phyloP scores from a whole-genome alignment of 1,140 invertebrate species.

The Ceratosolen fusciceps region DNA sequence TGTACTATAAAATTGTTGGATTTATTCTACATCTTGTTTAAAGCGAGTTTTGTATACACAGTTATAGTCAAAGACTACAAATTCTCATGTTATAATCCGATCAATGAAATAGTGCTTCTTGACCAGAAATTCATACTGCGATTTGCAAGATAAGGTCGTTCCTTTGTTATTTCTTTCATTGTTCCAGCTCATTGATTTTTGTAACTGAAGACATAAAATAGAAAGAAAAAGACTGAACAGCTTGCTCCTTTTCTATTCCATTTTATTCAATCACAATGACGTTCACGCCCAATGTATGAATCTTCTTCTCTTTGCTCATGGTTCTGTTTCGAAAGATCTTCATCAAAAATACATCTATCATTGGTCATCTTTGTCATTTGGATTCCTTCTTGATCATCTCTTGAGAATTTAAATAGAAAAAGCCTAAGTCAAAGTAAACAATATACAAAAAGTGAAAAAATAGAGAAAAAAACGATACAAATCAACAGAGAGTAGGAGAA shows the following conservation, averaged over 20 bases:
- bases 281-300: not conserved
- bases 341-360: conserved; percentile 28
- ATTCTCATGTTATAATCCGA: not conserved
- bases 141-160: conserved; percentile 3
- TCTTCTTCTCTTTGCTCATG: not conserved
- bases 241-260: not conserved
- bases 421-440: not conserved
- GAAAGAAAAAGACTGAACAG: not conserved
- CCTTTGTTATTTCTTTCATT: not conserved
- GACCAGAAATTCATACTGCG: not conserved
- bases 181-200: not conserved
- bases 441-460: not conserved
- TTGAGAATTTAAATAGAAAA: conserved; percentile 9
- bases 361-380: not conserved
- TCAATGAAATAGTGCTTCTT: not conserved
- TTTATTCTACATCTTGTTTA: not conserved
- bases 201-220: not conserved
- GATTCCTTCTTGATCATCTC: not conserved
- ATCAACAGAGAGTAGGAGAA: not conserved
- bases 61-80: not conserved
- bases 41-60: not conserved
- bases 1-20: not conserved
- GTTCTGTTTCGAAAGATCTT: conserved; percentile 3
- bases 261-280: not conserved
- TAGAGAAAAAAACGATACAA: too few species aligned